A percentile compares a stretch with the other conserved stretches of the same genome.
phyloP scores from a whole-genome alignment of 2,797 vertebrate genomes.

The Mycteria americana region DNA sequence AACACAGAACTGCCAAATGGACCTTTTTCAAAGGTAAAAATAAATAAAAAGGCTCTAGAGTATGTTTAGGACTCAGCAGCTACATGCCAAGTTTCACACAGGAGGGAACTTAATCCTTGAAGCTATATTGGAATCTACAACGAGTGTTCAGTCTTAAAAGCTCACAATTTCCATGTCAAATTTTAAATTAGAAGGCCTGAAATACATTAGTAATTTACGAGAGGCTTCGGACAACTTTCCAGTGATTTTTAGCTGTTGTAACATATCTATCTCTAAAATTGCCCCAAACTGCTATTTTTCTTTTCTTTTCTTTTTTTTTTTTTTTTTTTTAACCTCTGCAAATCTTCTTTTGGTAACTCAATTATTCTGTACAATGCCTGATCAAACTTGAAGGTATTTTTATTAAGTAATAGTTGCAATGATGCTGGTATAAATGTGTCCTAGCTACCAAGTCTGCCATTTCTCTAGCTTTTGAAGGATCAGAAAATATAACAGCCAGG shows the following conservation, averaged over 20 bases:
- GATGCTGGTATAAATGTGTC: background rate
- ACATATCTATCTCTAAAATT: background rate
- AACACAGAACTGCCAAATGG: background rate
- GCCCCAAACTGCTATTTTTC: accelerated
- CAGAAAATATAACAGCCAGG: background rate
- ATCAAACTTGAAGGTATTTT: background rate
- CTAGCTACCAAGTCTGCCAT: background rate
- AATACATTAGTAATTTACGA: background rate
- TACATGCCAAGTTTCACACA: background rate
- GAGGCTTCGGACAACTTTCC: background rate
- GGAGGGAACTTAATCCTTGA: background rate
- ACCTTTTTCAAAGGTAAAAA: background rate
- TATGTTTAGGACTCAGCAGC: background rate
- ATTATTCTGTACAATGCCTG: background rate
- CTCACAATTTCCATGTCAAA: background rate
- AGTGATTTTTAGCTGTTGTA: background rate
- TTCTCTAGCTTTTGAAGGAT: background rate
- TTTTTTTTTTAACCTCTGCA: background rate
- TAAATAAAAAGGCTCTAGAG: background rate
- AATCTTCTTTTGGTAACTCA: background rate
- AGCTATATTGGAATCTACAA: background rate
- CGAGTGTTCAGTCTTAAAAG: background rate
- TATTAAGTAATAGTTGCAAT: background rate
- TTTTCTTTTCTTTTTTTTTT: too few relatives aligned
- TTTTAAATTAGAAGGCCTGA: background rate